Conservation (phyloP, 1,140 invertebrate species). For the Pseudobourletiella spinata region DNA sequence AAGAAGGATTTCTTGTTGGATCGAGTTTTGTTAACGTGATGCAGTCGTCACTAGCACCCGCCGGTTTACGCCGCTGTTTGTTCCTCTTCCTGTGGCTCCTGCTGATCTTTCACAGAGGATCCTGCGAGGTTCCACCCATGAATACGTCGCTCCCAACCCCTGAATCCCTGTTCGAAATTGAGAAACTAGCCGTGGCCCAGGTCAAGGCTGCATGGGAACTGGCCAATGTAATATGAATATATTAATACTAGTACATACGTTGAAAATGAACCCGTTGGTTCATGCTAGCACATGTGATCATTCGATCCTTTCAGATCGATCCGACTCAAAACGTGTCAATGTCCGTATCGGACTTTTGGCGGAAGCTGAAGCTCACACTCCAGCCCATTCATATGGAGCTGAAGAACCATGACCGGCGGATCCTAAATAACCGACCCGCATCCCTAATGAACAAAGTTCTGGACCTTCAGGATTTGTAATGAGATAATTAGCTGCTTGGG, state of each 20-base stretch:
- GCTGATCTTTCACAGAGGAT: too few species aligned
- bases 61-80: too few species aligned
- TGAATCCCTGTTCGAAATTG: neutral
- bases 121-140: too few species aligned
- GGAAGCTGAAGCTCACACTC: neutral
- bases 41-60: too few species aligned
- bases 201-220: neutral
- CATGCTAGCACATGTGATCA: neutral
- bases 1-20: too few species aligned
- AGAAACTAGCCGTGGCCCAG: neutral
- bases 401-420: neutral
- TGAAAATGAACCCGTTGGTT: neutral
- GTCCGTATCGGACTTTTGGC: conserved; percentile 5
- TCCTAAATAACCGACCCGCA: neutral
- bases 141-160: neutral
- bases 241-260: neutral
- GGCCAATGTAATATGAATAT: neutral
- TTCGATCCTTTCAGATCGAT: neutral
- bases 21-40: too few species aligned
- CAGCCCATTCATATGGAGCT: neutral
- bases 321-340: neutral
- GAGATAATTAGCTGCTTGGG: neutral
- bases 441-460: conserved; percentile 10
- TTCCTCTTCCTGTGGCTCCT: too few species aligned
- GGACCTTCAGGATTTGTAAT: conserved; percentile 3